These are phyloP conservation scores for Diabrotica virgifera DNA, from an alignment of 1,140 invertebrate genomes.

Conservation along the genomic window DNA sequence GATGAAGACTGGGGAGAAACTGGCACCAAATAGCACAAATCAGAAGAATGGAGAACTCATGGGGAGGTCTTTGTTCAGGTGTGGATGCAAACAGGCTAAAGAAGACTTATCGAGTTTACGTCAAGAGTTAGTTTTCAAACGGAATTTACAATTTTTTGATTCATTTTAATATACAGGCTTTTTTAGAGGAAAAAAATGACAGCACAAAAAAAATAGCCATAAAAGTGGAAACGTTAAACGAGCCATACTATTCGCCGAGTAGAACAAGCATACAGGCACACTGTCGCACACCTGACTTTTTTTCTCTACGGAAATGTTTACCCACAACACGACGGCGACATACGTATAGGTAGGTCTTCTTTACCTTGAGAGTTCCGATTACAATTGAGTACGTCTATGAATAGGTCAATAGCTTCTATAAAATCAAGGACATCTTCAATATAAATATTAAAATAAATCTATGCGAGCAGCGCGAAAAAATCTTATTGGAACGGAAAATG, in stretches of 20 bases:
- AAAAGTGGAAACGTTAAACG: background rate
- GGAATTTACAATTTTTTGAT: too few relatives aligned
- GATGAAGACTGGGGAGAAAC: too few relatives aligned
- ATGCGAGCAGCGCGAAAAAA: background rate
- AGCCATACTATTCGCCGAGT: background rate
- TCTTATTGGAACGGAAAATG: too few relatives aligned
- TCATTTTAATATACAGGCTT: too few relatives aligned
- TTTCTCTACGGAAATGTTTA: constrained; percentile 1
- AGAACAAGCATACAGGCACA: background rate
- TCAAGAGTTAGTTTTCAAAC: too few relatives aligned
- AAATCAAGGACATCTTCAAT: constrained; percentile 17
- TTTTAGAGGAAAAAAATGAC: too few relatives aligned
- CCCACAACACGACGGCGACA: background rate
- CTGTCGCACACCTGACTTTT: background rate
- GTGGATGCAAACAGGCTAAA: too few relatives aligned
- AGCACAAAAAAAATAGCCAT: too few relatives aligned
- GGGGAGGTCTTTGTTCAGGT: too few relatives aligned
- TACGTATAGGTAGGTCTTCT: background rate
- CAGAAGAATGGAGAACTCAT: too few relatives aligned
- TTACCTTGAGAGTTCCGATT: constrained; percentile 16
- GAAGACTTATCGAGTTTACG: too few relatives aligned
- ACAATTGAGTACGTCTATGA: constrained; percentile 16
- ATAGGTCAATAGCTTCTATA: constrained; percentile 20
- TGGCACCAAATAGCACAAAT: too few relatives aligned
- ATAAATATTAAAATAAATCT: constrained; percentile 12